Conservation (phyloP, 2,888 invertebrate genomes). For the Odontomyia ornata region DNA sequence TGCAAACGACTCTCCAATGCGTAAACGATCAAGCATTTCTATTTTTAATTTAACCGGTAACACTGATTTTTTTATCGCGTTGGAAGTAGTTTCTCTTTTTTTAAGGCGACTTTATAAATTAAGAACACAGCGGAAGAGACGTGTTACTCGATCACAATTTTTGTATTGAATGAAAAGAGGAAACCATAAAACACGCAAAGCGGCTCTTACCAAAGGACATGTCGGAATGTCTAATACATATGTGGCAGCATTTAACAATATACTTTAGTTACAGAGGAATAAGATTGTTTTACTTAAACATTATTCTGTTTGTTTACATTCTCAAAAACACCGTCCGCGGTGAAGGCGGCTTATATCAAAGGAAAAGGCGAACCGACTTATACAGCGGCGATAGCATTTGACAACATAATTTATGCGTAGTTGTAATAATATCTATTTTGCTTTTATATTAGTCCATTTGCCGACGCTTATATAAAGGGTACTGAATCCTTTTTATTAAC, state of each 20-base stretch:
- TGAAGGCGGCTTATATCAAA: neutral
- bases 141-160: neutral
- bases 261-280: neutral
- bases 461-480: neutral
- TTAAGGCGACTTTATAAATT: too few species aligned
- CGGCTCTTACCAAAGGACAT: slow-evolving; percentile 5
- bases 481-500: slow-evolving; percentile 6
- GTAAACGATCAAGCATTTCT: slow-evolving; percentile 10
- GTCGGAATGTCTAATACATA: neutral
- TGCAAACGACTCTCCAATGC: neutral
- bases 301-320: slow-evolving; percentile 13
- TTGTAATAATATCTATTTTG: neutral
- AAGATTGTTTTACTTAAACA: slow-evolving; percentile 1
- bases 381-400: neutral
- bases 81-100: too few species aligned
- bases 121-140: neutral
- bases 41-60: neutral
- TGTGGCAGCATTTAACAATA: slow-evolving; percentile 4
- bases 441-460: slow-evolving; percentile 1
- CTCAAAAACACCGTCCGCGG: neutral
- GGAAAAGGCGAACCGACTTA: neutral
- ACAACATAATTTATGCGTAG: neutral
- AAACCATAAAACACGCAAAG: neutral
- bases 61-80: neutral
- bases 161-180: neutral